These are phyloP conservation scores for Nannoperca australis DNA, from an alignment of 2,797 vertebrate species.

Conservation along the genomic window DNA sequence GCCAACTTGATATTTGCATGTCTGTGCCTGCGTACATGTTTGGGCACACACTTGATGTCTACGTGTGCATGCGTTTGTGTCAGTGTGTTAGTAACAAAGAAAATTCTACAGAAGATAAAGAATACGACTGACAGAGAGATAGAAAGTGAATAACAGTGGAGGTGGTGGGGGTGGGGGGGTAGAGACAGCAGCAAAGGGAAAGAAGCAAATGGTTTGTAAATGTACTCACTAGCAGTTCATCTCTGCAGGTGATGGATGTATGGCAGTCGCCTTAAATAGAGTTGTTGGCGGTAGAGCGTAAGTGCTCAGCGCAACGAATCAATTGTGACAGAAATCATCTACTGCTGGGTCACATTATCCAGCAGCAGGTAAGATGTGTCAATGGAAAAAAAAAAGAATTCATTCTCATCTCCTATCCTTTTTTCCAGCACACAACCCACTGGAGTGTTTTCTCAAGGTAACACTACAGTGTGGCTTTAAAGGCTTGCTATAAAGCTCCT, in stretches of 20 bases:
- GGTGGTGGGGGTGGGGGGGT: neutral
- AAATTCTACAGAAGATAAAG: neutral
- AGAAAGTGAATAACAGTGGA: neutral
- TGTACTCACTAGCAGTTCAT: constrained; percentile 49
- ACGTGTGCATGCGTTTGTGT: neutral
- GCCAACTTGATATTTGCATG: constrained; percentile 26
- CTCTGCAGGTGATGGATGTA: constrained; percentile 57
- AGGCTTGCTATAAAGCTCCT: constrained; percentile 53
- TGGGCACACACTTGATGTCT: neutral
- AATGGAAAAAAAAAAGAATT: constrained; percentile 33
- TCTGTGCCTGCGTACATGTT: constrained; percentile 15
- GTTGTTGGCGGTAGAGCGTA: constrained; percentile 36
- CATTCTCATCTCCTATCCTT: constrained; percentile 33
- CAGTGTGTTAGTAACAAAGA: neutral
- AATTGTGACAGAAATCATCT: constrained; percentile 63
- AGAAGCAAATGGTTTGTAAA: constrained; percentile 62
- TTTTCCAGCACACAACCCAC: constrained; percentile 33
- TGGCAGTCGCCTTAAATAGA: constrained; percentile 56
- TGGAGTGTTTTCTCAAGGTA: constrained; percentile 55
- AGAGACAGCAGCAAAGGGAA: constrained; percentile 8
- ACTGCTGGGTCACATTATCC: constrained; percentile 50
- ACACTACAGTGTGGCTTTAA: constrained; percentile 55
- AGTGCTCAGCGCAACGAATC: constrained; percentile 53
- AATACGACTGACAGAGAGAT: constrained; percentile 17
- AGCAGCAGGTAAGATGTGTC: constrained; percentile 50